Evolutionary conservation across 2,888 invertebrate species (phyloP).

Genomic region (Ennomos quercinarius): DNA sequence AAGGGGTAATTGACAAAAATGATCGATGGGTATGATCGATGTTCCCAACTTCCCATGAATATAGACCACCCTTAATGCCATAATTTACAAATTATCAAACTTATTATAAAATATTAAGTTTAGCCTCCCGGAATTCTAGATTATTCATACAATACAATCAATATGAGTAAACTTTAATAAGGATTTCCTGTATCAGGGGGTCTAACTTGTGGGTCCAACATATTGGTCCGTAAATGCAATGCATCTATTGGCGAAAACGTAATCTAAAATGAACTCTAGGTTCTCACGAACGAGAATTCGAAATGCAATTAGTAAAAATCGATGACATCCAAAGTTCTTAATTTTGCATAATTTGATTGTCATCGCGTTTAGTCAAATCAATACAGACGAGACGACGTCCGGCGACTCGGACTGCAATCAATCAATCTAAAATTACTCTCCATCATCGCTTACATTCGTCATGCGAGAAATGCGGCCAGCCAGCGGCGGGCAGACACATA

Average conservation of each 20-base stretch:
- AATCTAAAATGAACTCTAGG: too few relatives aligned
- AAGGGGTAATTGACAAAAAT: conserved; percentile 29
- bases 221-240: too few relatives aligned
- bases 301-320: not conserved
- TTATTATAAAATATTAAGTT: too few relatives aligned
- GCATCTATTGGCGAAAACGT: too few relatives aligned
- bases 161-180: too few relatives aligned
- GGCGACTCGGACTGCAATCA: conserved; percentile 12
- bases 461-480: conserved; percentile 3
- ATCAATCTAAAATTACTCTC: conserved; percentile 26
- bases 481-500: conserved; percentile 6
- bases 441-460: conserved; percentile 14
- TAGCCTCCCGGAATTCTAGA: too few relatives aligned
- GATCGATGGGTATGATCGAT: conserved; percentile 33
- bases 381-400: conserved; percentile 5
- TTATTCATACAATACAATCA: too few relatives aligned
- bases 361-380: conserved; percentile 9
- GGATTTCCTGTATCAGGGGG: too few relatives aligned
- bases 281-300: too few relatives aligned
- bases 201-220: too few relatives aligned
- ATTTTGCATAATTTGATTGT: conserved; percentile 7
- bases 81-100: not conserved
- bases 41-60: conserved; percentile 2
- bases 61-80: conserved; percentile 2
- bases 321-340: not conserved